A percentile compares a stretch with the other conserved stretches of the same genome.
phyloP scores from a whole-genome alignment of 2,113 vertebrate species.

The Python bivittatus region DNA sequence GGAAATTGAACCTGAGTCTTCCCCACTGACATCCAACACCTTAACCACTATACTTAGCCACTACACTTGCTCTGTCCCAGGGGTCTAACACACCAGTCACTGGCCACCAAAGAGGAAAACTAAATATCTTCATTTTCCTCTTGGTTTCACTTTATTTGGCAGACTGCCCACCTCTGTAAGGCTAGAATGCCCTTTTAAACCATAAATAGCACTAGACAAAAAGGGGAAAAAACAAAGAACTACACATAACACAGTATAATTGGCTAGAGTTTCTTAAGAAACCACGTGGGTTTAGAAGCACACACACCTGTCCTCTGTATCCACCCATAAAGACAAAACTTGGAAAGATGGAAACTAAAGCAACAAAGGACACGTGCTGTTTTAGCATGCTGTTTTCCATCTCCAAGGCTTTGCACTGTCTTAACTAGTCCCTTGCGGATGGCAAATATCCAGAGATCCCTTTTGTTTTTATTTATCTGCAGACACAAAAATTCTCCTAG shows the following conservation, averaged over 20 bases:
- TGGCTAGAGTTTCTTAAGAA: neutral
- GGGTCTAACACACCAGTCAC: fast-evolving
- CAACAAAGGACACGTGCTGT: slow-evolving; percentile 37
- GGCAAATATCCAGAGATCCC: slow-evolving; percentile 21
- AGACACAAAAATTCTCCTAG: slow-evolving; percentile 28
- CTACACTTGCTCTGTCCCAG: neutral
- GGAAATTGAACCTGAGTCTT: neutral
- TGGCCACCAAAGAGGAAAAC: no score
- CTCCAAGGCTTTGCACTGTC: slow-evolving; percentile 41
- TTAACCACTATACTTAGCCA: neutral
- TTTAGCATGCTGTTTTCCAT: slow-evolving; percentile 31
- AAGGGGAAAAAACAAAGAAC: neutral
- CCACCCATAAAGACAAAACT: neutral
- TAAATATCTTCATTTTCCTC: neutral
- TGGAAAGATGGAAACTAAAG: slow-evolving; percentile 35
- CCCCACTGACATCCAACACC: neutral
- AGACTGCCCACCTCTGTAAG: neutral
- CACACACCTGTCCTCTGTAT: neutral
- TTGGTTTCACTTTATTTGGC: neutral
- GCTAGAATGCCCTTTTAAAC: neutral
- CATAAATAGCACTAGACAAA: neutral
- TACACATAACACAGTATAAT: neutral
- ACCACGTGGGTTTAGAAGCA: neutral
- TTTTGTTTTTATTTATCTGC: neutral
- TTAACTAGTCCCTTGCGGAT: slow-evolving; percentile 45